phyloP scores from a whole-genome alignment of 2,113 vertebrate genomes.

The Urocitellus parryii region DNA sequence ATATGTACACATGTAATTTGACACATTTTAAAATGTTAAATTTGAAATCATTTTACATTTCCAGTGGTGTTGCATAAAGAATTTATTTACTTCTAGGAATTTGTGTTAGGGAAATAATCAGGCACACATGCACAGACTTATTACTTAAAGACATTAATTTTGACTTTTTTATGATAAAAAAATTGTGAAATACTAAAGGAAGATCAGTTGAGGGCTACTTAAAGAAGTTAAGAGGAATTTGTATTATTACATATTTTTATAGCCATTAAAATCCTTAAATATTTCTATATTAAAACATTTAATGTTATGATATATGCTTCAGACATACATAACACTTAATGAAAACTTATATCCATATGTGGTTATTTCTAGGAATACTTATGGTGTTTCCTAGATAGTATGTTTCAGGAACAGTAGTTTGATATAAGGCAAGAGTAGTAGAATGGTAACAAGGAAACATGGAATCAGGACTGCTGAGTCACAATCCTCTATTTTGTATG shows the following conservation, averaged over 20 bases:
- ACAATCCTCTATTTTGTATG: not conserved
- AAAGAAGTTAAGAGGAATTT: not conserved
- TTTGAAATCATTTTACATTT: conserved; percentile 34
- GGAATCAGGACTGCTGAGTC: not conserved
- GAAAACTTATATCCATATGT: not conserved
- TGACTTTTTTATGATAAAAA: not conserved
- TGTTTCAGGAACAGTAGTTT: not conserved
- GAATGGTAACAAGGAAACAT: not conserved
- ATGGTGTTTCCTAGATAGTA: not conserved
- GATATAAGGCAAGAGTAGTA: not conserved
- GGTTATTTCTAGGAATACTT: not conserved
- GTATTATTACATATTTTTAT: not conserved
- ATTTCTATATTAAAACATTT: not conserved
- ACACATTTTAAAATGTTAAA: not conserved
- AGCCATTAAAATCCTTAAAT: not conserved
- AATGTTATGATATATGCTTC: not conserved
- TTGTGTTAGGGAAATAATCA: conserved; percentile 7
- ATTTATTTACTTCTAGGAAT: not conserved
- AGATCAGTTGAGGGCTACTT: not conserved
- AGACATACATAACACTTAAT: not conserved
- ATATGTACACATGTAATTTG: not conserved
- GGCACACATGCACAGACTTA: not conserved
- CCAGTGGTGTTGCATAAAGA: not conserved
- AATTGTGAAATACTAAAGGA: not conserved
- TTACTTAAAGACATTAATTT: not conserved